These are phyloP conservation scores for Dendrolimus pini DNA, from an alignment of 2,888 invertebrate genomes.

Conservation along the genomic window DNA sequence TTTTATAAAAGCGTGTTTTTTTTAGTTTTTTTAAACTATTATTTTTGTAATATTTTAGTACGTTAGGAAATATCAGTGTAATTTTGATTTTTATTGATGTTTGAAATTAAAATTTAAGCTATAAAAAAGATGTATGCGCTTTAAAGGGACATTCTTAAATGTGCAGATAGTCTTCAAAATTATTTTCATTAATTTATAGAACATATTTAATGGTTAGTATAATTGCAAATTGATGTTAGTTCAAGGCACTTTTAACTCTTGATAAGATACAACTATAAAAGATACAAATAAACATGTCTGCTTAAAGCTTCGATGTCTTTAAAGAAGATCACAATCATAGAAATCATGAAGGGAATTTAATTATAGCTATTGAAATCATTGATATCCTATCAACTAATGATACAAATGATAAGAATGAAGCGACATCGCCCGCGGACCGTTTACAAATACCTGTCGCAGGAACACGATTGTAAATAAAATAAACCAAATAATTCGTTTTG, in stretches of 20 bases:
- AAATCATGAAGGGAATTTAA: conserved; percentile 20
- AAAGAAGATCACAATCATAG: conserved; percentile 12
- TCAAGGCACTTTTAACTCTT: conserved; percentile 4
- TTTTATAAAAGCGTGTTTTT: too few species aligned
- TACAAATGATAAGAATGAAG: conserved; percentile 28
- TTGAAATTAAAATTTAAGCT: too few species aligned
- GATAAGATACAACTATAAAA: conserved; percentile 14
- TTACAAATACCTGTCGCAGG: conserved; percentile 29
- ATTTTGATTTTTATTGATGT: too few species aligned
- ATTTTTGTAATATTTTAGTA: too few species aligned
- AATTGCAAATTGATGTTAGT: background rate
- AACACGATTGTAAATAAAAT: conserved; percentile 46
- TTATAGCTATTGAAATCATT: conserved; percentile 20
- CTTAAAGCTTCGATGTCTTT: conserved; percentile 13
- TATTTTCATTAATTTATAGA: too few species aligned
- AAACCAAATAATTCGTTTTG: conserved; percentile 35
- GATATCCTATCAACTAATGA: conserved; percentile 24
- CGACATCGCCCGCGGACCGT: conserved; percentile 19
- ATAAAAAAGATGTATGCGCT: too few species aligned
- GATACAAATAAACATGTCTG: conserved; percentile 10
- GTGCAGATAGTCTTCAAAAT: too few species aligned
- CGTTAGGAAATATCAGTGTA: too few species aligned
- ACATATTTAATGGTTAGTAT: too few species aligned
- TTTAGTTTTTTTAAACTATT: too few species aligned
- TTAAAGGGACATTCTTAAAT: too few species aligned